Percentiles rank a stretch among this genome's conserved stretches.
phyloP scores from a whole-genome alignment of 2,113 vertebrate species.

The Anhinga rufa region DNA sequence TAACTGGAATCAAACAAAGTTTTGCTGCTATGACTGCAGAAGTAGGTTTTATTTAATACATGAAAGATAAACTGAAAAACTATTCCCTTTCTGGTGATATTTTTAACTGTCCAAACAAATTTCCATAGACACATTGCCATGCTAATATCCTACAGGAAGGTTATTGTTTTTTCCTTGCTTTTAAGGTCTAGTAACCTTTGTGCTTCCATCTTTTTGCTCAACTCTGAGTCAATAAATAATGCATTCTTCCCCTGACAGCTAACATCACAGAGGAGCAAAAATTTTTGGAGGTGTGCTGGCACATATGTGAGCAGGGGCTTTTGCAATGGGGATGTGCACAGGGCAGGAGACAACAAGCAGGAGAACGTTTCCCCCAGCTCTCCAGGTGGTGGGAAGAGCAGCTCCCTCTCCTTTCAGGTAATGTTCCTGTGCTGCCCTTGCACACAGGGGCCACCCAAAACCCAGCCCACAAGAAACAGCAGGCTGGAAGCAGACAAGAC shows the following conservation, averaged over 20 bases:
- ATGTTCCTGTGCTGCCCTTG: background rate
- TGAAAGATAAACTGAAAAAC: background rate
- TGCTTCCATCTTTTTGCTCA: background rate
- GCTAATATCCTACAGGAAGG: background rate
- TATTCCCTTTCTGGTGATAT: background rate
- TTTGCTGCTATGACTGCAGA: background rate
- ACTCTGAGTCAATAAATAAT: background rate
- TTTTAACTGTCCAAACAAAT: constrained; percentile 12
- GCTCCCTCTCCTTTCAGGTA: background rate
- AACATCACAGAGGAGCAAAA: background rate
- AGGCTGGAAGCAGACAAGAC: background rate
- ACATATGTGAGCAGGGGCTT: background rate
- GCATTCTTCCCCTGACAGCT: background rate
- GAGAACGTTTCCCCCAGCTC: background rate
- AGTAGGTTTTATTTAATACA: background rate
- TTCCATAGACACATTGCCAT: background rate
- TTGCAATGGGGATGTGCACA: background rate
- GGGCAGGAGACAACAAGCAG: background rate
- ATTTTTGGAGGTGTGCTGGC: background rate
- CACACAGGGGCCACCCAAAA: background rate
- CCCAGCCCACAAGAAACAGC: background rate
- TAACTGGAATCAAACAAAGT: background rate
- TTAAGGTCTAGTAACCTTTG: background rate
- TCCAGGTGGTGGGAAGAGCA: background rate
- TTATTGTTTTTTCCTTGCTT: background rate